phyloP scores from a whole-genome alignment of 2,888 invertebrate species.

The Melieria picta region DNA sequence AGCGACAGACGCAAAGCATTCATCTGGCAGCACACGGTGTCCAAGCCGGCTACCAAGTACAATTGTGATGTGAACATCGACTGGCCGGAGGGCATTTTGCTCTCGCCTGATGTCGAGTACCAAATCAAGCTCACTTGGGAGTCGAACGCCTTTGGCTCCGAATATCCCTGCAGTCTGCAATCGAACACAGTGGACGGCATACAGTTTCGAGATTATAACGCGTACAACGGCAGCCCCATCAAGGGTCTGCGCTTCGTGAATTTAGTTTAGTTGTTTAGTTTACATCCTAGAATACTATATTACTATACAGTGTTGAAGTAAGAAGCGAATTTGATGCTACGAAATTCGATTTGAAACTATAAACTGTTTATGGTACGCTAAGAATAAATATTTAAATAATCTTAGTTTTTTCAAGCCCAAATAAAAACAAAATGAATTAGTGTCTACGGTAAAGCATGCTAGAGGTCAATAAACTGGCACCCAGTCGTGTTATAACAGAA shows the following conservation, averaged over 20 bases:
- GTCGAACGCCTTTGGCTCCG: conserved; percentile 57
- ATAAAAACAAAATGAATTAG: too few species aligned
- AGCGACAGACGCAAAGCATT: conserved; percentile 33
- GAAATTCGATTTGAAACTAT: too few species aligned
- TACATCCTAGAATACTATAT: not conserved
- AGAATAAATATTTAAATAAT: too few species aligned
- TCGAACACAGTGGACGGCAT: conserved; percentile 58
- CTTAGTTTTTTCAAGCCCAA: too few species aligned
- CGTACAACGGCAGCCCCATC: conserved; percentile 58
- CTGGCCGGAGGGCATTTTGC: conserved; percentile 55
- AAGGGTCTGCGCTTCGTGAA: conserved; percentile 61
- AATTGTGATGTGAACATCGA: conserved; percentile 63
- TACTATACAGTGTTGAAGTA: too few species aligned
- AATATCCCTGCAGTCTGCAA: conserved; percentile 64
- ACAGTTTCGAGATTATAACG: conserved; percentile 56
- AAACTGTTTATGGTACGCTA: too few species aligned
- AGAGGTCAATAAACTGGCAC: too few species aligned
- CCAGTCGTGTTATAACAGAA: too few species aligned
- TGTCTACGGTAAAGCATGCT: too few species aligned
- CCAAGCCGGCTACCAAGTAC: conserved; percentile 57
- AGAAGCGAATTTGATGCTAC: too few species aligned
- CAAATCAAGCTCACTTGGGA: conserved; percentile 61
- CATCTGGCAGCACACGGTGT: conserved; percentile 54
- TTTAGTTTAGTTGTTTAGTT: conserved; percentile 50
- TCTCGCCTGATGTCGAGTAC: conserved; percentile 61